A percentile compares a stretch with the other conserved stretches of the same genome.
phyloP scores from a whole-genome alignment of 2,797 vertebrate genomes.

The Ibycter americanus region DNA sequence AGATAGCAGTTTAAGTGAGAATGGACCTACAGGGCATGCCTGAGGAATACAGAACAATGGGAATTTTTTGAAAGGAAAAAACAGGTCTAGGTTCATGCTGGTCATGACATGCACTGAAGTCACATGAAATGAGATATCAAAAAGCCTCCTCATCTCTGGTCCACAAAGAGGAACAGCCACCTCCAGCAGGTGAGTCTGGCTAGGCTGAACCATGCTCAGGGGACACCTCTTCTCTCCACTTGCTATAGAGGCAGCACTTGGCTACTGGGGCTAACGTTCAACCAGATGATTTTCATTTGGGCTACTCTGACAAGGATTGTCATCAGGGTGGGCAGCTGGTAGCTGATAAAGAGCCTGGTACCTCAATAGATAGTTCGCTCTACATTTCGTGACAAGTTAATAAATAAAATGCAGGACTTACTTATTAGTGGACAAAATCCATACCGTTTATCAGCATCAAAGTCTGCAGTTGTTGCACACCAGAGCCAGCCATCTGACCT shows the following conservation, averaged over 20 bases:
- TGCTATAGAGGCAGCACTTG: rapidly evolving
- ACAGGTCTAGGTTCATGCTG: neutral
- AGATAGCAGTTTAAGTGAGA: neutral
- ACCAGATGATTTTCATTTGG: neutral
- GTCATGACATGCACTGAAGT: neutral
- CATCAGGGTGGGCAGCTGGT: too few relatives aligned
- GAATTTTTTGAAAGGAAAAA: neutral
- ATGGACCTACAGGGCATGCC: neutral
- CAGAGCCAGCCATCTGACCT: conserved; percentile 83
- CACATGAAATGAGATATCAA: neutral
- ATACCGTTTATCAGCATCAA: conserved; percentile 76
- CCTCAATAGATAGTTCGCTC: neutral
- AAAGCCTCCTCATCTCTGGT: neutral
- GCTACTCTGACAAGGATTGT: neutral
- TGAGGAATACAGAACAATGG: neutral
- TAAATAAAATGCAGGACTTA: conserved; percentile 37
- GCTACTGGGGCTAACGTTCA: neutral
- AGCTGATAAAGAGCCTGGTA: neutral
- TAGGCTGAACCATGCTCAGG: neutral
- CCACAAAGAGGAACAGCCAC: neutral
- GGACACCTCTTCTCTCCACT: neutral
- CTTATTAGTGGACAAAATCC: conserved; percentile 81
- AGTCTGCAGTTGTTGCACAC: conserved; percentile 86
- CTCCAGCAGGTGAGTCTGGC: neutral
- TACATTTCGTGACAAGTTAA: neutral